Evolutionary conservation across 2,888 invertebrate species (phyloP).

Genomic region (Chloroclystis v-ata): DNA sequence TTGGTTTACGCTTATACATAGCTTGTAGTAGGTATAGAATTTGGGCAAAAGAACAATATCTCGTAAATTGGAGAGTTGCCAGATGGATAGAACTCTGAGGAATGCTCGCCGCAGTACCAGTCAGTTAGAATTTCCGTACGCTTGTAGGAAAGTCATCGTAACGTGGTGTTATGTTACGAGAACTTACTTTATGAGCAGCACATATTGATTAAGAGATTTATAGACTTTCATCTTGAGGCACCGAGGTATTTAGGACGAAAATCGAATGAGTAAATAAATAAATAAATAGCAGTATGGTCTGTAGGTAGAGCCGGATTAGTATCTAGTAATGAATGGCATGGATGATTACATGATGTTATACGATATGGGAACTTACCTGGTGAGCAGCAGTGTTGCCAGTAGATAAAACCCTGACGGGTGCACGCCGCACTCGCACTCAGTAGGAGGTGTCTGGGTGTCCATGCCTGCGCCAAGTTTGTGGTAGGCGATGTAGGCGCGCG

Average conservation of each 20-base stretch:
- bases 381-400: slow-evolving; percentile 77
- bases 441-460: slow-evolving; percentile 72
- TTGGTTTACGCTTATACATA: too few relatives aligned
- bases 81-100: slow-evolving; percentile 81
- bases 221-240: too few relatives aligned
- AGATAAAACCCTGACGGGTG: slow-evolving; percentile 82
- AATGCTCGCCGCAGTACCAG: slow-evolving; percentile 82
- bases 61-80: slow-evolving; percentile 77
- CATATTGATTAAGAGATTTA: too few relatives aligned
- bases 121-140: too few relatives aligned
- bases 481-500: slow-evolving; percentile 79
- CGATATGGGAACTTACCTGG: slow-evolving; percentile 50
- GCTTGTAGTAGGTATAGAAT: too few relatives aligned
- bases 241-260: too few relatives aligned
- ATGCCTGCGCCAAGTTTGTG: slow-evolving; percentile 79
- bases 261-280: too few relatives aligned
- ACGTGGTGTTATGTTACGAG: too few relatives aligned
- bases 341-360: slow-evolving; percentile 64
- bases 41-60: slow-evolving; percentile 45
- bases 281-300: too few relatives aligned
- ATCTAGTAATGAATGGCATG: slow-evolving; percentile 69
- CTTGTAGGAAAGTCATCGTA: too few relatives aligned
- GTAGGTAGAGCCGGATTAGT: too few relatives aligned
- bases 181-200: too few relatives aligned
- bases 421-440: slow-evolving; percentile 81